These are phyloP conservation scores for Pocota personata DNA, from an alignment of 2,888 invertebrate genomes.

Conservation along the genomic window DNA sequence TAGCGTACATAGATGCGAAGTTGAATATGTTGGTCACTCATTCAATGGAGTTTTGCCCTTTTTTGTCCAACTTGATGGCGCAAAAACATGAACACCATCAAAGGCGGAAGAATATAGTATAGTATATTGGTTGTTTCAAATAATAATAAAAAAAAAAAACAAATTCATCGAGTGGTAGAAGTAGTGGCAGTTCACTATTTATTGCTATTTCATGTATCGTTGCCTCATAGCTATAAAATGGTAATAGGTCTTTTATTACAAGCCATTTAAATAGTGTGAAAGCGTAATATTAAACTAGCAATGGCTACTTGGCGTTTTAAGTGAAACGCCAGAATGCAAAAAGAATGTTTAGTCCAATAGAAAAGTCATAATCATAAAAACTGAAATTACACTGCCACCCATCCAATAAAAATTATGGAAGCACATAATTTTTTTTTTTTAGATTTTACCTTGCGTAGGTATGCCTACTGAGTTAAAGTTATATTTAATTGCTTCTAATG, in stretches of 20 bases:
- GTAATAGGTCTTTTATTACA: conserved; percentile 28
- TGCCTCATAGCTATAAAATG: conserved; percentile 8
- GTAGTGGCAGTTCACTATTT: not conserved
- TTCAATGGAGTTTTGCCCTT: not conserved
- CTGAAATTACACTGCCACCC: not conserved
- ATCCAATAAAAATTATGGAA: not conserved
- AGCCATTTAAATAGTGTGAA: conserved; percentile 35
- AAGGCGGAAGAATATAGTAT: not conserved
- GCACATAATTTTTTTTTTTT: not conserved
- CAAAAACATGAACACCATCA: not conserved
- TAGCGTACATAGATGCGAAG: no score
- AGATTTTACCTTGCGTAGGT: not conserved
- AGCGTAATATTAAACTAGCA: not conserved
- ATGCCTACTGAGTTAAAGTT: not conserved
- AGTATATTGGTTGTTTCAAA: not conserved
- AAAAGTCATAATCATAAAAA: not conserved
- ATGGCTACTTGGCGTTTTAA: not conserved
- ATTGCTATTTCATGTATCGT: not conserved
- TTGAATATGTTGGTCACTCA: not conserved
- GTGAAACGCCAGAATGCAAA: not conserved
- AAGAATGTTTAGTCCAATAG: not conserved
- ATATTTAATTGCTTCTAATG: not conserved
- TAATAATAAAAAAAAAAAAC: no score
- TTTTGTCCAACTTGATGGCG: no score
- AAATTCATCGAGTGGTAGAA: not conserved